phyloP scores from a whole-genome alignment of 2,888 invertebrate species.

The Leptinotarsa juncta region DNA sequence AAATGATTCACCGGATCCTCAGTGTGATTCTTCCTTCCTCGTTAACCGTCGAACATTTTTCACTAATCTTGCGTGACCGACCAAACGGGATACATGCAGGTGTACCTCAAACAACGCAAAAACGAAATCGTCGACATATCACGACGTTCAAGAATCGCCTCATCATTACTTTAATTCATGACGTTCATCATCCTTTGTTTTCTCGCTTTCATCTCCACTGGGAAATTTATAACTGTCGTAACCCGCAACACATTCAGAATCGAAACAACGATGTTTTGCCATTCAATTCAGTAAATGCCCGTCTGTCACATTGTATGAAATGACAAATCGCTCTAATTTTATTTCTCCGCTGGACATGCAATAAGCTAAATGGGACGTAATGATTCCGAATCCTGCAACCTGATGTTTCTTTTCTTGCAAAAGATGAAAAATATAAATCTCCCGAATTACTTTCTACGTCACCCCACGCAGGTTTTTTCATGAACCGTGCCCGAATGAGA shows the following conservation, averaged over 20 bases:
- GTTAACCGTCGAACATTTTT: neutral
- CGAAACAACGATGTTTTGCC: constrained; percentile 51
- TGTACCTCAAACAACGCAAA: neutral
- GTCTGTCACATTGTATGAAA: constrained; percentile 53
- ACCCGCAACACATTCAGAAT: constrained; percentile 44
- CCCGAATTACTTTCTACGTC: constrained; percentile 34
- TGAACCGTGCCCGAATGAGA: constrained; percentile 6
- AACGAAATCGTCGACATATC: constrained; percentile 19
- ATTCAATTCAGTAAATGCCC: constrained; percentile 52
- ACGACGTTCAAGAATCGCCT: constrained; percentile 19
- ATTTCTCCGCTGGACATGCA: constrained; percentile 51
- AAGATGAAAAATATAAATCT: constrained; percentile 42
- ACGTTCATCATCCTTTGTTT: constrained; percentile 28
- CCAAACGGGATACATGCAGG: neutral
- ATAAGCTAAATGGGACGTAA: constrained; percentile 44
- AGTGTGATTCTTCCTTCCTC: neutral
- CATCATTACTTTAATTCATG: constrained; percentile 26
- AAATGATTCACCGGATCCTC: neutral
- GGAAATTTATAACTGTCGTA: constrained; percentile 47
- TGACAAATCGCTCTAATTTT: constrained; percentile 53
- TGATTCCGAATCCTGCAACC: constrained; percentile 41
- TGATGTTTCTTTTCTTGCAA: constrained; percentile 38
- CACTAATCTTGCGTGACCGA: neutral
- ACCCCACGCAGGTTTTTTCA: constrained; percentile 17
- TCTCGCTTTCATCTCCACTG: constrained; percentile 22